Percentiles rank a stretch among this genome's conserved stretches.
Evolutionary conservation across 1,140 invertebrate genomes (phyloP).

Genomic region (Tachypleus tridentatus): DNA sequence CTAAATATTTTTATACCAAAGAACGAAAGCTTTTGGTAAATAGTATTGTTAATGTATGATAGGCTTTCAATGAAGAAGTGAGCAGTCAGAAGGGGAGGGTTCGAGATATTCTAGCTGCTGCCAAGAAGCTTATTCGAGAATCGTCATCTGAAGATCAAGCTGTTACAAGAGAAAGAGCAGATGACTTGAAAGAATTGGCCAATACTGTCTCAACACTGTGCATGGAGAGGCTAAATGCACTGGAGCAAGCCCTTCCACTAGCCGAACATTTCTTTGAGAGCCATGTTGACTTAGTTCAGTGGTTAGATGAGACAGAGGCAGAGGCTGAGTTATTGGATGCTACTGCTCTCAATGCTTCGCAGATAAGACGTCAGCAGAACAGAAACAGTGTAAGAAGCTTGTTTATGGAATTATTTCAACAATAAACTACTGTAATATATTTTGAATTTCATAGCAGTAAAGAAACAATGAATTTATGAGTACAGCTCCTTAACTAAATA

Average conservation of each 20-base stretch:
- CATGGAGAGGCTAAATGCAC: conserved; percentile 64
- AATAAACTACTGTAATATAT: no score
- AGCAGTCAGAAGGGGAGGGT: conserved; percentile 81
- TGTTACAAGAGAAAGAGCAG: conserved; percentile 76
- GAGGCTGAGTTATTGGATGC: conserved; percentile 79
- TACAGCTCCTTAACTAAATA: no score
- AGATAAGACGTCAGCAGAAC: conserved; percentile 88
- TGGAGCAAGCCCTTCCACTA: conserved; percentile 85
- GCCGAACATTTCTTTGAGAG: conserved; percentile 91
- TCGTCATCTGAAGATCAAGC: conserved; percentile 76
- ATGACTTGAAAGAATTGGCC: conserved; percentile 78
- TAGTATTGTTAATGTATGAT: conserved; percentile 12
- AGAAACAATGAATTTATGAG: no score
- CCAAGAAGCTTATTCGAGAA: conserved; percentile 86
- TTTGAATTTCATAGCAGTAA: no score
- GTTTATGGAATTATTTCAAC: no score
- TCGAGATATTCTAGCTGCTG: conserved; percentile 75
- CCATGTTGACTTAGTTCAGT: conserved; percentile 73
- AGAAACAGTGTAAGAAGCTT: conserved; percentile 57
- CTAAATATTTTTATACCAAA: no score
- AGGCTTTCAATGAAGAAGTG: conserved; percentile 85
- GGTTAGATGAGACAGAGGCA: conserved; percentile 88
- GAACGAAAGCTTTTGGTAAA: no score
- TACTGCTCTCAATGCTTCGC: conserved; percentile 77
- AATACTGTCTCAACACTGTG: conserved; percentile 76